Evolutionary conservation across 2,888 invertebrate genomes (phyloP), one percentile per base, ranked within the genome.

Genomic region (Epirrhoe alternata): DNA sequence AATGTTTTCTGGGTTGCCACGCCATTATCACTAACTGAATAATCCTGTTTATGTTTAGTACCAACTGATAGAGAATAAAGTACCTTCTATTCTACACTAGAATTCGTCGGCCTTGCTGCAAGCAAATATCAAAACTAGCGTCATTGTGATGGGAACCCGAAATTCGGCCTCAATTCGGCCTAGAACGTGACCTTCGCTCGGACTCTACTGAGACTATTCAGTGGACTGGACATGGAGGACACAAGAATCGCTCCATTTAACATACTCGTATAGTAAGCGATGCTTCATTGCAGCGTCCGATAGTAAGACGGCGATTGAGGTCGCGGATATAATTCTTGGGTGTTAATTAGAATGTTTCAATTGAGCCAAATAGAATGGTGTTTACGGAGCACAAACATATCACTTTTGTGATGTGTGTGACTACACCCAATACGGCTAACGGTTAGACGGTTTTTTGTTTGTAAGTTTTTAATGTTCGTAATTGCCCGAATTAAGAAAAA

Each of bases 221-320:
- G 78, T 87, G 86, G 87, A 79, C 83, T 87, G 85, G 88, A 80
- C 84, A 89, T 84, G 79, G 87, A 86, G 89, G 86, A 84, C 89
- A 79, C 71, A 77, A 77, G 81, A 75, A 76, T 74, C 89, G 90
- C 86, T 89, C 86, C 88, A 90, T 86, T 90, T 83, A 84, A 86
- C 88, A 88, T 77, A 64, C 62, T 60, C 56, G 56, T 42, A 61
- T 57, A 60, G 62, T 66, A 81, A 82, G 80, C 80, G 84, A 86
- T 83, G 85, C 84, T 84, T 86, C 84, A 82, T 55, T 67, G 66
- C 66, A 51, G 67, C 47, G 38, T 75, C 64, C 76, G 74, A 76
- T 76, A 77, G 74, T 73, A 81, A 81, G 80, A 81, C 77, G 71
- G 56, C 68, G 63, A 76, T 72, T 66, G 72, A 70, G 69, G 70